These are phyloP conservation scores for Orthonyx spaldingii DNA, from an alignment of 2,113 vertebrate genomes.

Conservation along the genomic window DNA sequence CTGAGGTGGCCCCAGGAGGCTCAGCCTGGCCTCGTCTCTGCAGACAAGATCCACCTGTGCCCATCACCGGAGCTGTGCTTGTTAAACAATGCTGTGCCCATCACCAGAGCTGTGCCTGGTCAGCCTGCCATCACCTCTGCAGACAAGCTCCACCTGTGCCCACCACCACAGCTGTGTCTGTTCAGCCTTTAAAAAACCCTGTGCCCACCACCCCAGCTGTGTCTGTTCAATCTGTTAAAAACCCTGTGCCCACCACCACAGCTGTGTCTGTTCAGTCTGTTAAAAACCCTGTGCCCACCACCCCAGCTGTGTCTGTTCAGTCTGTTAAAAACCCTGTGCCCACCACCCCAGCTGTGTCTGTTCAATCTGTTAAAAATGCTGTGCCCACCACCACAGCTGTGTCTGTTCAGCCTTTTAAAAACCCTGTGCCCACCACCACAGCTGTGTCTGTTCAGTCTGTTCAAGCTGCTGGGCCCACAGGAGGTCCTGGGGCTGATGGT, in stretches of 20 bases:
- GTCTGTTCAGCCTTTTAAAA: not conserved
- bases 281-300: not conserved
- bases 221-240: not conserved
- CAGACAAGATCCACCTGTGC: not conserved
- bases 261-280: not conserved
- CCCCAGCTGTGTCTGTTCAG: not conserved
- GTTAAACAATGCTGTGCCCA: not conserved
- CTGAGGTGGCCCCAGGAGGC: fast-evolving
- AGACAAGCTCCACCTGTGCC: not conserved
- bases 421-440: not conserved
- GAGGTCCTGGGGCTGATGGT: not conserved
- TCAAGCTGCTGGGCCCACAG: not conserved
- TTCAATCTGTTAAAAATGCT: not conserved
- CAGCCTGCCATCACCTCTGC: not conserved
- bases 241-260: not conserved
- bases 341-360: not conserved
- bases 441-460: not conserved
- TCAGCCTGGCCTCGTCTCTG: not conserved
- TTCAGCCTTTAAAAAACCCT: not conserved
- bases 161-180: not conserved
- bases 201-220: not conserved
- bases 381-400: not conserved
- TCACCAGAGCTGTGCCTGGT: too few relatives aligned
- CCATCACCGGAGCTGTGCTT: not conserved
- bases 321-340: too few relatives aligned